Conservation (phyloP, 1,140 invertebrate genomes). For the Magallana angulata region DNA sequence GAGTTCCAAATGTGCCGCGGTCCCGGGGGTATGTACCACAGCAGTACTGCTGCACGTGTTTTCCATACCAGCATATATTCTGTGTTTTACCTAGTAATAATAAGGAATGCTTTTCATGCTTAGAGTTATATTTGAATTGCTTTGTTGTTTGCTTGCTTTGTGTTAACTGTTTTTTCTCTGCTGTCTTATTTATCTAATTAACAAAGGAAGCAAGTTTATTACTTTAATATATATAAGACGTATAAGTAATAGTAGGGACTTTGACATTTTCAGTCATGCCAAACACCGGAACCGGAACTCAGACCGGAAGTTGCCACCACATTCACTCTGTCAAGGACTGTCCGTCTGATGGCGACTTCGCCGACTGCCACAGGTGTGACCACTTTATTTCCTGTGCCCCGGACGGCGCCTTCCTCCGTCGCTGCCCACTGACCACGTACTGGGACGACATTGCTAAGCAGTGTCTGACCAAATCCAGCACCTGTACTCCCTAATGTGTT, state of each 20-base stretch:
- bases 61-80: no score
- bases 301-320: neutral
- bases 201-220: no score
- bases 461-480: conserved; percentile 36
- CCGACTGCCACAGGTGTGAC: conserved; percentile 21
- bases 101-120: no score
- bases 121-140: no score
- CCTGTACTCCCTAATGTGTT: conserved; percentile 7
- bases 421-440: conserved; percentile 19
- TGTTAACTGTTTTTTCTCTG: no score
- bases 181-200: no score
- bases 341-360: conserved; percentile 39
- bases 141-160: no score
- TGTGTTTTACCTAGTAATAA: no score
- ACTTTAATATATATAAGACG: no score
- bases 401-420: conserved; percentile 40
- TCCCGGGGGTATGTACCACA: neutral
- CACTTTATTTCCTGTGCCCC: conserved; percentile 46
- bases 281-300: neutral
- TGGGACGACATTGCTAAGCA: conserved; percentile 42
- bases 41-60: no score
- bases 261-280: neutral
- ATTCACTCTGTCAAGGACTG: conserved; percentile 11
- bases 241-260: no score
- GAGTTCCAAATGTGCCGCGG: neutral